phyloP scores from a whole-genome alignment of 2,888 invertebrate genomes.

The Nephrotoma guestfalica region DNA sequence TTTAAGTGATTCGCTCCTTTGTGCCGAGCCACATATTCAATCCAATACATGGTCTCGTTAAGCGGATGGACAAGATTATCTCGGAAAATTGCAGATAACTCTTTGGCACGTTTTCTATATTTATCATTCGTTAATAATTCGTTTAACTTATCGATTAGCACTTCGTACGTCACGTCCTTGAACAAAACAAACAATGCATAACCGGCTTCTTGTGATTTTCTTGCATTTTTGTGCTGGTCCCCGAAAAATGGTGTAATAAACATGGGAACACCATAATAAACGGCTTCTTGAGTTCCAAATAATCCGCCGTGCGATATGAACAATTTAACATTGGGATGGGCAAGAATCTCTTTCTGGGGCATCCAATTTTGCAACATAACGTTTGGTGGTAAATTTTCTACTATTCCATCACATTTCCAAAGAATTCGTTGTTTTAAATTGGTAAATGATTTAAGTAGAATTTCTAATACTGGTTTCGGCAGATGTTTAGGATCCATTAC shows the following conservation, averaged over 20 bases:
- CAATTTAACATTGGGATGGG: conserved; percentile 31
- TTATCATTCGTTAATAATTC: conserved; percentile 26
- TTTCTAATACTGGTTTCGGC: neutral
- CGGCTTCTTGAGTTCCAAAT: conserved; percentile 31
- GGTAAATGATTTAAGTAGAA: conserved; percentile 26
- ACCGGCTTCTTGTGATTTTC: conserved; percentile 27
- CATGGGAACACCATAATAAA: conserved; percentile 31
- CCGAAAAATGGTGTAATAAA: conserved; percentile 33
- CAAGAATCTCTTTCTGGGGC: conserved; percentile 37
- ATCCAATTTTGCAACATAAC: conserved; percentile 36
- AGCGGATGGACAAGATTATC: conserved; percentile 40
- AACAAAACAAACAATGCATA: conserved; percentile 28
- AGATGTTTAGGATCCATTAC: conserved; percentile 17
- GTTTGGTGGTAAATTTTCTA: conserved; percentile 29
- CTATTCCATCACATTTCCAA: conserved; percentile 37
- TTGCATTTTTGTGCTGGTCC: conserved; percentile 31
- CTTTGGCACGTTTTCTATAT: conserved; percentile 31
- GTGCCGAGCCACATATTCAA: conserved; percentile 39
- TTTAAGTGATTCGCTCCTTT: conserved; percentile 30
- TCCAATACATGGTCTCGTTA: conserved; percentile 44
- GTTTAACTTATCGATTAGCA: conserved; percentile 24
- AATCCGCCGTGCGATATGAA: conserved; percentile 35
- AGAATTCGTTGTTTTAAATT: conserved; percentile 33
- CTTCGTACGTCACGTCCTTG: conserved; percentile 24
- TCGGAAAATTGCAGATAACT: conserved; percentile 35